These are phyloP conservation scores for Notodonta dromedarius DNA, from an alignment of 2,888 invertebrate species.

Conservation along the genomic window DNA sequence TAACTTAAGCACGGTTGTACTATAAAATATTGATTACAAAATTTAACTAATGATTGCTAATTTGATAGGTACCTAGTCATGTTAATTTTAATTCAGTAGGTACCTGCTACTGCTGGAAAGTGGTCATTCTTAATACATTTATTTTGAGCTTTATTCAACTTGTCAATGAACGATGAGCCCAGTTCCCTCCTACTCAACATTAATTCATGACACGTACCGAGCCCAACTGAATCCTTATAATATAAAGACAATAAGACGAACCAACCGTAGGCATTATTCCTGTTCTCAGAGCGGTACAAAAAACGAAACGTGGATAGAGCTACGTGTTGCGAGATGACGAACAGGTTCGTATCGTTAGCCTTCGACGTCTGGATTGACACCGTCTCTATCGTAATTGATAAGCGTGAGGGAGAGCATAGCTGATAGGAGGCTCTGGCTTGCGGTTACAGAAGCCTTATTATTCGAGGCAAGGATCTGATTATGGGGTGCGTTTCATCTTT, in stretches of 20 bases:
- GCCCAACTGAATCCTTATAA: slow-evolving; percentile 2
- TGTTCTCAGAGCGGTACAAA: slow-evolving; percentile 43
- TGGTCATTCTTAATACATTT: not conserved
- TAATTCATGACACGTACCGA: not conserved
- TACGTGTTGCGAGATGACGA: slow-evolving; percentile 44
- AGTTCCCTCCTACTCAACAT: not conserved
- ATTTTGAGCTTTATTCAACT: not conserved
- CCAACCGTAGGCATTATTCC: slow-evolving; percentile 31
- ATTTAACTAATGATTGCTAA: too few species aligned
- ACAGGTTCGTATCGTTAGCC: slow-evolving; percentile 57
- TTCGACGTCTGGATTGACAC: slow-evolving; percentile 42
- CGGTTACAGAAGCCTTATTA: slow-evolving; percentile 72
- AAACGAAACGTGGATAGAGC: slow-evolving; percentile 49
- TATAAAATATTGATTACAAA: too few species aligned
- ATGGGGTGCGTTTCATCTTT: slow-evolving; percentile 7
- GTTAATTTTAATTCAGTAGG: too few species aligned
- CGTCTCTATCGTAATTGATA: slow-evolving; percentile 32
- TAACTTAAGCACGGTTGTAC: too few species aligned
- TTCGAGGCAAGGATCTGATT: slow-evolving; percentile 9
- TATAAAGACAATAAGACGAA: slow-evolving; percentile 34
- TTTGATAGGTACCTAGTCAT: too few species aligned
- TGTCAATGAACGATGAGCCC: not conserved
- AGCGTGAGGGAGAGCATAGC: slow-evolving; percentile 41
- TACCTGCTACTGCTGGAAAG: not conserved
- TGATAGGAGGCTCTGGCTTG: slow-evolving; percentile 45